Conservation (phyloP, 2,113 vertebrate species). For the Synchiropus splendidus region DNA sequence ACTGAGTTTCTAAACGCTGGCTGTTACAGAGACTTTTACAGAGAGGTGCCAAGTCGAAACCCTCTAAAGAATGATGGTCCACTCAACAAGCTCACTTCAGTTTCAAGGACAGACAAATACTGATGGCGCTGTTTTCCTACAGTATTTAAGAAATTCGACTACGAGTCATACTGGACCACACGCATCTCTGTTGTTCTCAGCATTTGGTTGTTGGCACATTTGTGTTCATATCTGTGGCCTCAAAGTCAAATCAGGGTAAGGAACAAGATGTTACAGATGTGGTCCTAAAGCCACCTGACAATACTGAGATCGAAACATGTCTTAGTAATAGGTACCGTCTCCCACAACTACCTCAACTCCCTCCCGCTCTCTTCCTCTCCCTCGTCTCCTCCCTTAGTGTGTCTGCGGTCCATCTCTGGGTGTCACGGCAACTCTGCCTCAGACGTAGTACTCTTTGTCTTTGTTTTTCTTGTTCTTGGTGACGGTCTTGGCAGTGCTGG, state of each 20-base stretch:
- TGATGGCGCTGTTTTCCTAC: conserved; percentile 31
- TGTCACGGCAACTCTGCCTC: conserved; percentile 49
- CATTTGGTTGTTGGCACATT: conserved; percentile 46
- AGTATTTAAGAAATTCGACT: conserved; percentile 29
- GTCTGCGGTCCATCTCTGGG: conserved; percentile 30
- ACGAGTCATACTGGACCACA: conserved; percentile 11
- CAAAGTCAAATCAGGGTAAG: conserved; percentile 9
- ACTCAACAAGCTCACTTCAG: conserved; percentile 13
- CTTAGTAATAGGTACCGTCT: conserved; percentile 2
- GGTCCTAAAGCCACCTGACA: conserved; percentile 12
- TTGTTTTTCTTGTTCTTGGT: conserved; percentile 93
- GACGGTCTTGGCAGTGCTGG: conserved; percentile 75
- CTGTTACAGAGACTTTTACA: conserved; percentile 40
- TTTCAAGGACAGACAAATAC: conserved; percentile 39
- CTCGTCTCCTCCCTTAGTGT: conserved; percentile 39
- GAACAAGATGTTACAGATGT: conserved; percentile 4
- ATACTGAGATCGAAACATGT: conserved; percentile 32
- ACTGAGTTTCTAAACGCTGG: conserved; percentile 41
- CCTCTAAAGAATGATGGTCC: conserved; percentile 9
- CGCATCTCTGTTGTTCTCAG: conserved; percentile 20
- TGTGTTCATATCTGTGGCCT: conserved; percentile 15
- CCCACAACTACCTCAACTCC: conserved; percentile 11
- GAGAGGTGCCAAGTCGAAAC: conserved; percentile 21
- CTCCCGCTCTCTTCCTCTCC: conserved; percentile 29
- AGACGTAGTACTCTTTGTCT: conserved; percentile 94